phyloP scores from a whole-genome alignment of 2,888 invertebrate genomes.

The Drosophila austrosaltans region DNA sequence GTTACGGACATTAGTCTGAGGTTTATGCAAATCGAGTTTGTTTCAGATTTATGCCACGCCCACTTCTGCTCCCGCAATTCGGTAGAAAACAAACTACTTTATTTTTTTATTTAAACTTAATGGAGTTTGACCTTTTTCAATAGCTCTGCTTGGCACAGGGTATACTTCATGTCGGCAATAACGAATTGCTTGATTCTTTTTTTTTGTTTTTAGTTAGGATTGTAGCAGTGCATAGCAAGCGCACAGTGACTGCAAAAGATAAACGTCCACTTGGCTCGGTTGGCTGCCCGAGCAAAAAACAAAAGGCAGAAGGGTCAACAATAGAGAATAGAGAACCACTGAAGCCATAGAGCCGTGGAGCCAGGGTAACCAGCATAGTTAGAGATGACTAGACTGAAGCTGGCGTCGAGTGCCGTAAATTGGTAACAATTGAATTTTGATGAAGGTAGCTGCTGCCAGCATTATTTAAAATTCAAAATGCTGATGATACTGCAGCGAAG shows the following conservation, averaged over 20 bases:
- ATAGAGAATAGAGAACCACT: conserved; percentile 38
- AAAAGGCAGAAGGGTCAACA: conserved; percentile 75
- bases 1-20: no score
- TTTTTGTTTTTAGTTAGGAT: conserved; percentile 36
- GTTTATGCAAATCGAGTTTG: no score
- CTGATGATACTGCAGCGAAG: conserved; percentile 9
- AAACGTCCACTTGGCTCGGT: conserved; percentile 75
- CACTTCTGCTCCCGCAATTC: no score
- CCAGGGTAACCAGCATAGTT: conserved; percentile 11
- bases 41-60: no score
- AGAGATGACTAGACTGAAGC: conserved; percentile 29
- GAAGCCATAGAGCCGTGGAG: not conserved
- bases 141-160: no score
- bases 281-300: conserved; percentile 65
- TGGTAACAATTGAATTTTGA: conserved; percentile 76
- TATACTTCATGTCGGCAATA: no score
- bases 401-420: conserved; percentile 66
- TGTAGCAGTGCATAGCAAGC: conserved; percentile 51
- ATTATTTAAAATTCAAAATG: conserved; percentile 54
- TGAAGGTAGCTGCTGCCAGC: conserved; percentile 53
- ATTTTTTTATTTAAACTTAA: no score
- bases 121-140: no score
- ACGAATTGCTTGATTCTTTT: no score
- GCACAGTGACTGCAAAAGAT: conserved; percentile 75
- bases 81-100: no score